These are phyloP conservation scores for Cataglyphis altisquamis DNA, from an alignment of 2,888 invertebrate species.

Conservation along the genomic window DNA sequence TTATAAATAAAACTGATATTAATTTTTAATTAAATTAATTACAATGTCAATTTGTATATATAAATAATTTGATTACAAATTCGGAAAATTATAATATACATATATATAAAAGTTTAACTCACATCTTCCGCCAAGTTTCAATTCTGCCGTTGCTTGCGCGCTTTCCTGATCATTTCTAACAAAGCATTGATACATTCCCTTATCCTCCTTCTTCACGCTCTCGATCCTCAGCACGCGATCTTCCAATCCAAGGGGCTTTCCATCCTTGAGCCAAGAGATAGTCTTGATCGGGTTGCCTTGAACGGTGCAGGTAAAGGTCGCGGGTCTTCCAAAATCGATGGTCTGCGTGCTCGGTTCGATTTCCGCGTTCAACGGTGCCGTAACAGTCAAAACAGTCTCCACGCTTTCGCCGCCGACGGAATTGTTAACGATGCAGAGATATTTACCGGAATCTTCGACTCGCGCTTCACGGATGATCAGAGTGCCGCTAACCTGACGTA, in stretches of 20 bases:
- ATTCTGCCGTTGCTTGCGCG: conserved; percentile 96
- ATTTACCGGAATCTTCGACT: conserved; percentile 97
- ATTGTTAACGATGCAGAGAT: conserved; percentile 97
- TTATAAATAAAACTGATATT: neutral
- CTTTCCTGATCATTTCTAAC: conserved; percentile 97
- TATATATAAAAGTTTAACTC: conserved; percentile 83
- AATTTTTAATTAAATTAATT: conserved; percentile 2
- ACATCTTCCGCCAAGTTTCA: conserved; percentile 97
- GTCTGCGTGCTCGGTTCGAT: conserved; percentile 97
- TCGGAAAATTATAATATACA: neutral
- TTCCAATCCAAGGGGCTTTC: conserved; percentile 93
- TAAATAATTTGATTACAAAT: conserved; percentile 2
- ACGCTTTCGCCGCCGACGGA: conserved; percentile 97
- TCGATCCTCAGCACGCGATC: conserved; percentile 95
- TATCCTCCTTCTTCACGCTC: conserved; percentile 96
- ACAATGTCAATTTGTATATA: neutral
- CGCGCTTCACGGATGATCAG: conserved; percentile 96
- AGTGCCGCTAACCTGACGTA: conserved; percentile 97
- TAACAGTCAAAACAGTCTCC: conserved; percentile 96
- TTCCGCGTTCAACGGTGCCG: conserved; percentile 94
- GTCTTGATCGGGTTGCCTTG: conserved; percentile 96
- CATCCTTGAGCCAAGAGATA: conserved; percentile 97
- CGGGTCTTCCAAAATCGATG: conserved; percentile 97
- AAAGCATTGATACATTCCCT: conserved; percentile 99
- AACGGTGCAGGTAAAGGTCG: conserved; percentile 96